These are phyloP conservation scores for Jaculus jaculus DNA, from an alignment of 2,113 vertebrate species.

Conservation along the genomic window DNA sequence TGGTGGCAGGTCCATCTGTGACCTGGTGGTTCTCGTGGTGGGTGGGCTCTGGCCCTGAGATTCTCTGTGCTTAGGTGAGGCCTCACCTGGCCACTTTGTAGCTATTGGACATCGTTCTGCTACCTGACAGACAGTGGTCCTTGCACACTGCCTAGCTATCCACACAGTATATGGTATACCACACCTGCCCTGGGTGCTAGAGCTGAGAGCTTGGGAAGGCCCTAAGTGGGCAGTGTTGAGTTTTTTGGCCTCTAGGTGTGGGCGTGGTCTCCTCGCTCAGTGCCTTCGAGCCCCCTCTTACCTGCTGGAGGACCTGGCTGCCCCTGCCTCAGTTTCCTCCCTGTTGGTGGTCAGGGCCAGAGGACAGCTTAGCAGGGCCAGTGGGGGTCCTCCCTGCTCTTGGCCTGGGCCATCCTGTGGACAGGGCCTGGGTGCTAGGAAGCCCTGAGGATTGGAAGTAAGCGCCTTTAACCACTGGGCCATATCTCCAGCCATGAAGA, in stretches of 20 bases:
- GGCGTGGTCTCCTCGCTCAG: neutral
- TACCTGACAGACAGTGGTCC: rapidly evolving
- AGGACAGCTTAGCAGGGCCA: neutral
- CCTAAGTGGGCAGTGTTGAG: neutral
- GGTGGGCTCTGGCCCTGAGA: neutral
- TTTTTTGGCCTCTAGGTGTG: neutral
- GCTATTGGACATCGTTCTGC: rapidly evolving
- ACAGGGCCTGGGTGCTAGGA: neutral
- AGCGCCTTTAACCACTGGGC: too few species aligned
- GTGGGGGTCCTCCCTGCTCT: neutral
- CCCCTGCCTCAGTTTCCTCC: neutral
- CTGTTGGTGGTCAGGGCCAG: neutral
- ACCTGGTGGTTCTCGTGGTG: too few species aligned
- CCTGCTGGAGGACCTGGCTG: neutral
- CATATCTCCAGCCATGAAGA: too few species aligned
- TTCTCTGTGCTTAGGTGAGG: neutral
- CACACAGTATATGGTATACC: neutral
- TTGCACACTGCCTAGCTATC: neutral
- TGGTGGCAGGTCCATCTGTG: neutral
- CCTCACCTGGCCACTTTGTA: neutral
- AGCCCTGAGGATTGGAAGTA: neutral
- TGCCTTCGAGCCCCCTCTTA: neutral
- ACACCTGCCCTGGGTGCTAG: neutral
- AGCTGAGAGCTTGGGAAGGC: neutral
- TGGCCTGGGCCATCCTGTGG: neutral